Conservation (phyloP, 2,797 vertebrate genomes). For the Diplodus puntazzo region DNA sequence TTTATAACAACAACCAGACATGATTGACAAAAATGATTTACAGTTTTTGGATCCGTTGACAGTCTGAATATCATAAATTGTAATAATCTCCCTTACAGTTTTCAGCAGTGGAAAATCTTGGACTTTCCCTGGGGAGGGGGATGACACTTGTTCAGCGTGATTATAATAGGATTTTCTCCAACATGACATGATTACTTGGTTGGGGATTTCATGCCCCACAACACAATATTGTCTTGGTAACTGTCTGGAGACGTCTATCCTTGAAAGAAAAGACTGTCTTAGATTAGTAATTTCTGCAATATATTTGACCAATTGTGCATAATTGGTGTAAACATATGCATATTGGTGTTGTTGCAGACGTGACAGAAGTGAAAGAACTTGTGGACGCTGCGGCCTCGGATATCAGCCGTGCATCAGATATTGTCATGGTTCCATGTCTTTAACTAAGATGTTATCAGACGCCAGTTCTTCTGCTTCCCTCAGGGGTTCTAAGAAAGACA, state of each 20-base stretch:
- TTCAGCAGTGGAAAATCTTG: slow-evolving; percentile 24
- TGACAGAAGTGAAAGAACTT: neutral
- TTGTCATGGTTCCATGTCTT: slow-evolving; percentile 58
- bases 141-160: slow-evolving; percentile 33
- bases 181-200: slow-evolving; percentile 47
- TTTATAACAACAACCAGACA: neutral
- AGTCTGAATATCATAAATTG: neutral
- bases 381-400: slow-evolving; percentile 23
- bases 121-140: slow-evolving; percentile 26
- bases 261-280: slow-evolving; percentile 24
- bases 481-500: slow-evolving; percentile 68
- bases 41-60: neutral
- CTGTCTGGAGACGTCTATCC: slow-evolving; percentile 9
- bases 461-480: slow-evolving; percentile 55
- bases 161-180: slow-evolving; percentile 49
- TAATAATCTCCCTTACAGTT: slow-evolving; percentile 5
- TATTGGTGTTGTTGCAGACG: neutral
- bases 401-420: slow-evolving; percentile 54
- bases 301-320: neutral
- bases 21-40: neutral
- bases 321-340: neutral
- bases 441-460: slow-evolving; percentile 64
- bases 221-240: slow-evolving; percentile 23
- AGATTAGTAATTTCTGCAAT: neutral
- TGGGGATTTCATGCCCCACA: slow-evolving; percentile 38